Conservation (phyloP, 2,888 invertebrate species). For the Apotomis capreana region DNA sequence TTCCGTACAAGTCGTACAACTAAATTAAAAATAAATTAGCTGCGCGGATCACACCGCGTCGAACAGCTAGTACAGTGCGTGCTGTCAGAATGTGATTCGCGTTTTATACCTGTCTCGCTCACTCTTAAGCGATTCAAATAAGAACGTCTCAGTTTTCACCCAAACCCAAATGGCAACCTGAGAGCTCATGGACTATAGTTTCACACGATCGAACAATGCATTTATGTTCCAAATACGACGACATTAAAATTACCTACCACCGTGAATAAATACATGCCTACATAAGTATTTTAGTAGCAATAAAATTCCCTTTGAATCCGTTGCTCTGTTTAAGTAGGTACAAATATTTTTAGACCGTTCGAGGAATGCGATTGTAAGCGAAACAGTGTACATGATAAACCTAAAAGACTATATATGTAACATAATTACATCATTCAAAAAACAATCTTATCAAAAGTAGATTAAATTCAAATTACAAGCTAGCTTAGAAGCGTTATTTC, state of each 20-base stretch:
- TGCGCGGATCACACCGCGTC: too few relatives aligned
- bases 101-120: too few relatives aligned
- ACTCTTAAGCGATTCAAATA: too few relatives aligned
- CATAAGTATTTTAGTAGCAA: conserved; percentile 3
- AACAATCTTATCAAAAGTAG: background rate
- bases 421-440: background rate
- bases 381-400: conserved; percentile 5
- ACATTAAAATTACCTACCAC: conserved; percentile 20
- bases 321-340: conserved; percentile 41
- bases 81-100: too few relatives aligned
- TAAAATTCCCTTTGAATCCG: conserved; percentile 8
- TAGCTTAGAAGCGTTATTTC: background rate
- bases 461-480: background rate
- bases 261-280: conserved; percentile 15
- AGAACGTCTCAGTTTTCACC: too few relatives aligned
- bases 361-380: conserved; percentile 25
- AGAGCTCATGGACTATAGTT: background rate
- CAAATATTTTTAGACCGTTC: conserved; percentile 31
- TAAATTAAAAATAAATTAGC: too few relatives aligned
- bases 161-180: too few relatives aligned
- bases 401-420: background rate
- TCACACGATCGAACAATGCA: background rate
- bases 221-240: background rate
- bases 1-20: too few relatives aligned
- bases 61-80: too few relatives aligned